A percentile compares a stretch with the other conserved stretches of the same genome.
phyloP scores from a whole-genome alignment of 2,888 invertebrate genomes.

The Ophioninae sp. region DNA sequence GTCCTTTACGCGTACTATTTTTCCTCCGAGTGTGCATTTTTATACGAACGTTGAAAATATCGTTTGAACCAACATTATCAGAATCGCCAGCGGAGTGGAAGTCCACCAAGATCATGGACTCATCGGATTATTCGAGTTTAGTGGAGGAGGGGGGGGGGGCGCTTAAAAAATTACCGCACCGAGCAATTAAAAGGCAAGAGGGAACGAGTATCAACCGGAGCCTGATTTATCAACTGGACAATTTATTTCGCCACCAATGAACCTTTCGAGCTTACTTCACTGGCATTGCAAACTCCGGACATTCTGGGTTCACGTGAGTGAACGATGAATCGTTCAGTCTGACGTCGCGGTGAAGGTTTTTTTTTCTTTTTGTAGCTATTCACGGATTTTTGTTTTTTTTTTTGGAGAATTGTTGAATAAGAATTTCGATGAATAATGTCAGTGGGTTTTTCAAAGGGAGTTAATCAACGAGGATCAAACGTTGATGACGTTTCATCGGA shows the following conservation, averaged over 20 bases:
- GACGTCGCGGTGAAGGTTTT: slow-evolving; percentile 33
- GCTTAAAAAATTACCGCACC: slow-evolving; percentile 61
- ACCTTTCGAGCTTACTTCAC: slow-evolving; percentile 41
- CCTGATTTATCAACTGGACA: slow-evolving; percentile 51
- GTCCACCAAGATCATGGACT: slow-evolving; percentile 50
- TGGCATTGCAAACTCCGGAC: background rate
- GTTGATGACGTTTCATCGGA: too few relatives aligned
- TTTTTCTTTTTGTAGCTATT: too few relatives aligned
- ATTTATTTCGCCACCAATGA: slow-evolving; percentile 53
- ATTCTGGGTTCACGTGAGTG: slow-evolving; percentile 11
- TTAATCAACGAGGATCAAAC: too few relatives aligned
- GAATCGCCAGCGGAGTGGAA: slow-evolving; percentile 48
- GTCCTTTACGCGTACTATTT: background rate
- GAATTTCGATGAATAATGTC: too few relatives aligned
- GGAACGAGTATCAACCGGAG: slow-evolving; percentile 23
- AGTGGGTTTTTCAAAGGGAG: too few relatives aligned
- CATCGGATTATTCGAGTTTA: slow-evolving; percentile 8
- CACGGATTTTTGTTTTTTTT: too few relatives aligned
- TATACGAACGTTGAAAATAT: slow-evolving; percentile 18
- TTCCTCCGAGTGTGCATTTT: background rate
- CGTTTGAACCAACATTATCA: slow-evolving; percentile 45
- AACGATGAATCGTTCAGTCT: slow-evolving; percentile 28
- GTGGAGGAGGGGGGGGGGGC: slow-evolving; percentile 3
- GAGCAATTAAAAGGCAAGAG: slow-evolving; percentile 58
- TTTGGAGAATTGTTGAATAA: too few relatives aligned